Percentiles rank a stretch among this genome's conserved stretches.
Evolutionary conservation across 2,888 invertebrate genomes (phyloP).

Genomic region (Carterocephalus palaemon): DNA sequence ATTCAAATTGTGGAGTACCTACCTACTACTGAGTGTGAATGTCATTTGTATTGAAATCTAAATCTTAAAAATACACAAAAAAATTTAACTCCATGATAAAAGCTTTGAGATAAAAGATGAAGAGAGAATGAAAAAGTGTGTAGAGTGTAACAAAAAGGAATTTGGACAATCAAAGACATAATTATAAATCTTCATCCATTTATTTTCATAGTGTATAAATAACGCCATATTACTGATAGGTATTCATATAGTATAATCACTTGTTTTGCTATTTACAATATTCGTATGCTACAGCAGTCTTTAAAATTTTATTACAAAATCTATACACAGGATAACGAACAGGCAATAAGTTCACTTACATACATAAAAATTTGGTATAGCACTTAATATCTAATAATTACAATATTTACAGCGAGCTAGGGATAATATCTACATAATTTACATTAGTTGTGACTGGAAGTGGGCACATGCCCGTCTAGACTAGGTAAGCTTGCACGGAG

Average conservation of each 20-base stretch:
- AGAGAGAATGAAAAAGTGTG: too few species aligned
- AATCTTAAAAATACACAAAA: too few species aligned
- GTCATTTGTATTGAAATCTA: too few species aligned
- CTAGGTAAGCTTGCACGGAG: constrained; percentile 84
- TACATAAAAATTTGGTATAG: constrained; percentile 77
- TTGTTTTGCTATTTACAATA: constrained; percentile 77
- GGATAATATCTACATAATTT: constrained; percentile 59
- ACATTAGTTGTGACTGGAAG: constrained; percentile 72
- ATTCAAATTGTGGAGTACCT: too few species aligned
- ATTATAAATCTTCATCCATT: constrained; percentile 71
- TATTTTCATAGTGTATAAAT: constrained; percentile 75
- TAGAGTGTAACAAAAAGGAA: too few species aligned
- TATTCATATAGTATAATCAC: constrained; percentile 77
- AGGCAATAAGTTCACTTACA: constrained; percentile 74
- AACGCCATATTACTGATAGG: constrained; percentile 74
- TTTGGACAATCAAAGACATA: constrained; percentile 49
- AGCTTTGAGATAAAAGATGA: too few species aligned
- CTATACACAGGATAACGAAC: constrained; percentile 78
- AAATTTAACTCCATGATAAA: too few species aligned
- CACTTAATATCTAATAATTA: constrained; percentile 71
- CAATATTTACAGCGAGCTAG: constrained; percentile 71
- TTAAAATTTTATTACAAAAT: constrained; percentile 75
- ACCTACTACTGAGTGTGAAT: too few species aligned
- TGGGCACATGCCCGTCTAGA: constrained; percentile 71
- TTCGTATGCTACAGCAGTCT: constrained; percentile 80